Evolutionary conservation across 2,888 invertebrate species (phyloP).

Genomic region (Callyntrura guangdongensis): DNA sequence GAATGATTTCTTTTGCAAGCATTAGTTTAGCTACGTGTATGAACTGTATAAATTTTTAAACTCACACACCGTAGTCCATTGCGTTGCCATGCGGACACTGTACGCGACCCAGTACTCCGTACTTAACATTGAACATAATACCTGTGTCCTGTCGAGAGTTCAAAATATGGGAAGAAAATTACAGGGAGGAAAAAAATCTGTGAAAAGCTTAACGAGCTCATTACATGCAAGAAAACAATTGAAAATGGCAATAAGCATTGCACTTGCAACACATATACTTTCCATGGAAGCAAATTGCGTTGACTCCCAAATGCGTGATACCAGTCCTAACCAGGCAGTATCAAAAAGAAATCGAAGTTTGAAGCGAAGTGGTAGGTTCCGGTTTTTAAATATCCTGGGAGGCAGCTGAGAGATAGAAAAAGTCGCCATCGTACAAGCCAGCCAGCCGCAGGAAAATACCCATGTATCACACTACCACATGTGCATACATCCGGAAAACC

Average conservation of each 20-base stretch:
- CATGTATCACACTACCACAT: conserved; percentile 43
- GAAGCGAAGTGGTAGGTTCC: background rate
- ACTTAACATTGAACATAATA: background rate
- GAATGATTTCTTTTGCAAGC: conserved; percentile 6
- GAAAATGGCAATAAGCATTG: conserved; percentile 32
- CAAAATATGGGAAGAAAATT: conserved; percentile 33
- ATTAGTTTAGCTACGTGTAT: background rate
- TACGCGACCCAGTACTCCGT: too few relatives aligned
- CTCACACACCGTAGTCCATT: background rate
- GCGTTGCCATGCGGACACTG: background rate
- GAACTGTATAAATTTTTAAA: background rate
- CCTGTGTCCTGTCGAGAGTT: conserved; percentile 7
- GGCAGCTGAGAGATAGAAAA: background rate
- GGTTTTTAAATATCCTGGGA: background rate
- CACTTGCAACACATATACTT: background rate
- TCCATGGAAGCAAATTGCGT: conserved; percentile 37
- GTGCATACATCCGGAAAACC: background rate
- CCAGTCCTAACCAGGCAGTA: background rate
- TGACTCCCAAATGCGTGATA: conserved; percentile 18
- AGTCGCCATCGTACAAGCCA: background rate
- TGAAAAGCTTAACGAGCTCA: conserved; percentile 63
- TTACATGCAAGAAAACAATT: conserved; percentile 75
- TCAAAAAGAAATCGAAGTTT: background rate
- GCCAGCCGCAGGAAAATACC: background rate
- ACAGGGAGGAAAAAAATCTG: conserved; percentile 2